phyloP scores from a whole-genome alignment of 2,888 invertebrate species.

The Zygogramma bicolorata region DNA sequence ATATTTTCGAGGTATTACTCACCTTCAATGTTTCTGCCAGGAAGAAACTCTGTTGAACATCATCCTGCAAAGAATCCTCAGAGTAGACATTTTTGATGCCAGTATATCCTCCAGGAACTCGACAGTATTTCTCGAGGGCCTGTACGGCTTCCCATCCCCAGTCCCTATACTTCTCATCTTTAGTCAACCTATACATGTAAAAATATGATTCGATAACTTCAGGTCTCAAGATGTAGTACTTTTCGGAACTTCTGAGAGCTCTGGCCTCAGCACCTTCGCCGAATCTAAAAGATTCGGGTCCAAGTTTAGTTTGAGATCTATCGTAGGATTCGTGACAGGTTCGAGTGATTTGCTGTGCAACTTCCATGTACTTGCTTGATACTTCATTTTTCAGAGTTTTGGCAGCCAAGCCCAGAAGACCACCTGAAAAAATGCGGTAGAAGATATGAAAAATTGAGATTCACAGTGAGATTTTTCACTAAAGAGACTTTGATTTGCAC shows the following conservation, averaged over 20 bases:
- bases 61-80: constrained; percentile 87
- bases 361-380: constrained; percentile 85
- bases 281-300: constrained; percentile 96
- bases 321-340: constrained; percentile 98
- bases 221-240: constrained; percentile 95
- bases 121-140: constrained; percentile 94
- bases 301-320: constrained; percentile 89
- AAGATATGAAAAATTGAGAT: not conserved
- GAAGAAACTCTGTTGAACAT: constrained; percentile 99
- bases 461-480: not conserved
- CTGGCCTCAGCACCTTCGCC: constrained; percentile 91
- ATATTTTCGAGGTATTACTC: no score
- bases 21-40: constrained; percentile 98
- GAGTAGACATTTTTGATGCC: constrained; percentile 96
- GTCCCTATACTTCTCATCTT: constrained; percentile 95
- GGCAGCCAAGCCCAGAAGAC: constrained; percentile 93
- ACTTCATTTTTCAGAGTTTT: constrained; percentile 81
- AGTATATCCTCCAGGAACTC: constrained; percentile 92
- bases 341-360: constrained; percentile 90
- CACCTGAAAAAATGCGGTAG: constrained; percentile 82
- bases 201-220: constrained; percentile 98
- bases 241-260: constrained; percentile 91
- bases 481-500: no score
- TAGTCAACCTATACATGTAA: constrained; percentile 95
- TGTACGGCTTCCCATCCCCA: constrained; percentile 99